Evolutionary conservation across 1,140 invertebrate genomes (phyloP).

Genomic region (Sminthurides bifidus): DNA sequence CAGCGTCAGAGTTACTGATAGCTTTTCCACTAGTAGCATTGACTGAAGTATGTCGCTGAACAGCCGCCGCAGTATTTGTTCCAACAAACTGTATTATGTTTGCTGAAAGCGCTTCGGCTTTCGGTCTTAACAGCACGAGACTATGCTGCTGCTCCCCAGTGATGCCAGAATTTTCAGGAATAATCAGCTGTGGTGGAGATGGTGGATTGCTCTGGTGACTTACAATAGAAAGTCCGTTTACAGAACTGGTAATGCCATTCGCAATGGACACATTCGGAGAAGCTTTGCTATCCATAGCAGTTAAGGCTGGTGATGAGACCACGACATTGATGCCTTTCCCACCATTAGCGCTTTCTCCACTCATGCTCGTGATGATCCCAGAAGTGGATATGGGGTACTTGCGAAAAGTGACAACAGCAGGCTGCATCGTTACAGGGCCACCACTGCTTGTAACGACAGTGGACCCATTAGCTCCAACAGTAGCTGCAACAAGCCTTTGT

Average conservation of each 20-base stretch:
- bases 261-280: not conserved
- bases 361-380: too few relatives aligned
- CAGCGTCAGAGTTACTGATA: not conserved
- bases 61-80: not conserved
- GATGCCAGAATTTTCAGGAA: slow-evolving; percentile 28
- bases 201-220: slow-evolving; percentile 11
- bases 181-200: slow-evolving; percentile 31
- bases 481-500: slow-evolving; percentile 14
- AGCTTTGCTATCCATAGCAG: not conserved
- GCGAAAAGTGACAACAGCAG: slow-evolving; percentile 16
- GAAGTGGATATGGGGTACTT: too few relatives aligned
- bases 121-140: slow-evolving; percentile 22
- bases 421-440: slow-evolving; percentile 1
- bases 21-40: slow-evolving; percentile 1
- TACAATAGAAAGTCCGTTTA: slow-evolving; percentile 21
- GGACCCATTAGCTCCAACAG: not conserved
- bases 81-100: slow-evolving; percentile 26
- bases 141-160: slow-evolving; percentile 9
- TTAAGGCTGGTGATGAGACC: too few relatives aligned
- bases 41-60: too few relatives aligned
- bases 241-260: not conserved
- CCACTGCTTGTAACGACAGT: not conserved
- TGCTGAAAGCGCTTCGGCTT: slow-evolving; percentile 18
- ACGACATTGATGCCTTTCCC: too few relatives aligned
- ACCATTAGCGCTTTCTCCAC: too few relatives aligned